Evolutionary conservation across 2,888 invertebrate genomes (phyloP).

Genomic region (Leptopilina myrica): DNA sequence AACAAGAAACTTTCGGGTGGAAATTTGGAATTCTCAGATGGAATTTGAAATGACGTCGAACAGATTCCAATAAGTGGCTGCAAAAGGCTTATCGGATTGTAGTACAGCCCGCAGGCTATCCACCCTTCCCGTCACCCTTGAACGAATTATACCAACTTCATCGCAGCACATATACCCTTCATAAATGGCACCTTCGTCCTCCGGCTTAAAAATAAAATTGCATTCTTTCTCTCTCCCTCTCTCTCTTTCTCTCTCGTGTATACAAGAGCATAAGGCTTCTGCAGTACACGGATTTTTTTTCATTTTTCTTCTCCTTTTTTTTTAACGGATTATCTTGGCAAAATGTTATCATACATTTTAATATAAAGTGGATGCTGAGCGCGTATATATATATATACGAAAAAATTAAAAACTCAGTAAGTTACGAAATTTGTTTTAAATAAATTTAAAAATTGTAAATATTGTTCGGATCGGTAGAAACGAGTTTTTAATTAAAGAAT

Average conservation of each 20-base stretch:
- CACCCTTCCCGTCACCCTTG: slow-evolving; percentile 53
- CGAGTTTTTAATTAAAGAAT: no score
- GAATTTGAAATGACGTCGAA: slow-evolving; percentile 48
- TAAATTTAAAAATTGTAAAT: background rate
- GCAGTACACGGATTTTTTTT: slow-evolving; percentile 17
- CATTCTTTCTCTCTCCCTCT: slow-evolving; percentile 27
- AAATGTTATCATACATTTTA: slow-evolving; percentile 15
- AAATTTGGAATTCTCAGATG: slow-evolving; percentile 9
- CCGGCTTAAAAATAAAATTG: slow-evolving; percentile 39
- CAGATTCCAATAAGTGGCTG: slow-evolving; percentile 66
- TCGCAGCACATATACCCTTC: slow-evolving; percentile 51
- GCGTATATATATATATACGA: background rate
- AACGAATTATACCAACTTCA: slow-evolving; percentile 53
- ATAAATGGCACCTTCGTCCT: slow-evolving; percentile 54
- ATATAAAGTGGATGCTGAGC: background rate
- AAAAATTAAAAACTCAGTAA: background rate
- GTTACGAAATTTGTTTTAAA: background rate
- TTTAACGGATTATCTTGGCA: slow-evolving; percentile 15
- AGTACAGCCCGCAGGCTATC: slow-evolving; percentile 62
- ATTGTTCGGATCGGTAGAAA: no score
- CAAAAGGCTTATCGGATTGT: slow-evolving; percentile 69
- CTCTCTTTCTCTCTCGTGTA: background rate
- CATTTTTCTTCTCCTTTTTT: background rate
- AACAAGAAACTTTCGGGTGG: background rate
- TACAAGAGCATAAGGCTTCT: slow-evolving; percentile 12